These are phyloP conservation scores for Copsychus sechellarum DNA, from an alignment of 2,113 vertebrate genomes.

Conservation along the genomic window DNA sequence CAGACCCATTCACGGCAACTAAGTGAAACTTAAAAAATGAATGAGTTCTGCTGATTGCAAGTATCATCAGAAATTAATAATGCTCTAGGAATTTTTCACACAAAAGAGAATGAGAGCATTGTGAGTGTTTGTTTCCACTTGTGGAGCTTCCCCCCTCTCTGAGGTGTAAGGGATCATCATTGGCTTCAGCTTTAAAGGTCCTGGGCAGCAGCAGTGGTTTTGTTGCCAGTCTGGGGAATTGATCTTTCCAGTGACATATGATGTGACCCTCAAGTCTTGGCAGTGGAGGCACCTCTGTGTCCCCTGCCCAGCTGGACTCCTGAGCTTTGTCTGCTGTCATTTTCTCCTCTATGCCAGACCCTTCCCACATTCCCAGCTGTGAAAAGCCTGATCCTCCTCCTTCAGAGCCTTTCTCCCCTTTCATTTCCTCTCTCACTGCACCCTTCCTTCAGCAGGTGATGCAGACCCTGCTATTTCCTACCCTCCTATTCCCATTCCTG, in stretches of 20 bases:
- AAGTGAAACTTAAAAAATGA: slow-evolving; percentile 56
- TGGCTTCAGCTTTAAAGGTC: not conserved
- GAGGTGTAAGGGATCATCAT: not conserved
- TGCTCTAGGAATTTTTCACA: not conserved
- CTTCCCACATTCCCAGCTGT: not conserved
- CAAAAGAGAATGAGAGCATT: not conserved
- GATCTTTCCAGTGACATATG: not conserved
- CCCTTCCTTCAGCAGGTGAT: not conserved
- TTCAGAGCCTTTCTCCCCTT: not conserved
- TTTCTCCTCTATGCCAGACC: not conserved
- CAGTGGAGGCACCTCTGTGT: not conserved
- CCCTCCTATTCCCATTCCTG: not conserved
- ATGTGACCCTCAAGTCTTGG: not conserved
- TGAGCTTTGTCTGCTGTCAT: not conserved
- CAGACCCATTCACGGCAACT: slow-evolving; percentile 49
- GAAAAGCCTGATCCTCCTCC: not conserved
- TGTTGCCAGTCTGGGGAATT: not conserved
- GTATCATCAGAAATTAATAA: slow-evolving; percentile 56
- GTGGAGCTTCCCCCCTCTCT: not conserved
- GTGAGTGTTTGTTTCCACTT: not conserved
- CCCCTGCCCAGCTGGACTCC: not conserved
- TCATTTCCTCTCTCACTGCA: not conserved
- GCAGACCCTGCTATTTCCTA: not conserved
- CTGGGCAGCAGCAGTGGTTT: not conserved
- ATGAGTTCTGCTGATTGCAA: slow-evolving; percentile 41